Base-by-base conservation (phyloP, 2,888 invertebrate species). In the Eumerus sabulonum region DNA sequence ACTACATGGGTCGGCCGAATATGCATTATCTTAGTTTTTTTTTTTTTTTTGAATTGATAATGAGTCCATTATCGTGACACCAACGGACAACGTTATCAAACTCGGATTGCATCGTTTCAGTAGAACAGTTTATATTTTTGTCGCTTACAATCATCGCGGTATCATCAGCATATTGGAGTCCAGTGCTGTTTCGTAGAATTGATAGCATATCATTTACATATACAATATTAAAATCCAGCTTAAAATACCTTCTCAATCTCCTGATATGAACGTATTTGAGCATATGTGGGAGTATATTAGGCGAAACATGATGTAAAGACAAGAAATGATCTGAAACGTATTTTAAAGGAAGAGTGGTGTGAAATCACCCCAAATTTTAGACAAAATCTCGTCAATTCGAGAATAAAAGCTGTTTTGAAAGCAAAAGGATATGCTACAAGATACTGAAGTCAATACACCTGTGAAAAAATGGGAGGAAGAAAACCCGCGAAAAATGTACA, bases 271-370 rank as follows among this genome's bases (percentile, higher is more conserved):
- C 12, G 40, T 40, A 11, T 17, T 54, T 17, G 40, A 54, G 18
- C 54, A 54, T 40, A 12, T 54, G 18, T 54, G 54, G 18, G 17
- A 38, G 18, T 5, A 18, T 47, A 4, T 47, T 16, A 11, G 17
- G 9, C 47, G 47, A 14, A 11, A 40, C 40, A 40, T 40, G n/a
- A n/a, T 3, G 9, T 47, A 1, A 56, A 1, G 11, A 54, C 54
- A n/a, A 54, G 9, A 17, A 17, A 40, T 54, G 54, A 54, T 54
- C 9, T 54, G n/a, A 56, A 56, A 18, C 42, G 42, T n/a, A 42
- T 19, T 42, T 42, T 56, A 7, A 18, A 19, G n/a, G 56, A 56
- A 13, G 44, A 56, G 17, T 56, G 42, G 42, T 44, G 4, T 9
- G 18, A 42, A 19, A 56, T 56, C 18, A n/a, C 18, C n/a, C 42